A percentile compares a stretch with the other conserved stretches of the same genome.
phyloP scores from a whole-genome alignment of 2,113 vertebrate species.

The Gallinago media region DNA sequence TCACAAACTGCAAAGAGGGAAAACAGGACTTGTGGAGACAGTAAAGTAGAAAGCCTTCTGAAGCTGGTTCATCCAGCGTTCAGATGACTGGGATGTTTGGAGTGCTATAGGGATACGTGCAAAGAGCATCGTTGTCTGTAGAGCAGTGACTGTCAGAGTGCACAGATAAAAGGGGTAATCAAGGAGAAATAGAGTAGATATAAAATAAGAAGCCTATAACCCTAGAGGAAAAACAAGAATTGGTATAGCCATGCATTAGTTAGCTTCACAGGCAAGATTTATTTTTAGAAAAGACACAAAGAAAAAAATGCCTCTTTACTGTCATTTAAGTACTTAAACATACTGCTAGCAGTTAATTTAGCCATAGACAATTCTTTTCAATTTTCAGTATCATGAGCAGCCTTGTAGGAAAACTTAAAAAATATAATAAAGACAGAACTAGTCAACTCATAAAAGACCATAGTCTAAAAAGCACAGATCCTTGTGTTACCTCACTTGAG shows the following conservation, averaged over 20 bases:
- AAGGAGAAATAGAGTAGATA: neutral
- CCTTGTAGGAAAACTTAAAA: neutral
- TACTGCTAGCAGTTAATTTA: neutral
- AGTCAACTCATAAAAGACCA: neutral
- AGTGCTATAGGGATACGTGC: neutral
- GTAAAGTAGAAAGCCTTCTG: neutral
- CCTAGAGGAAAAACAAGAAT: neutral
- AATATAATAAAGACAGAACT: neutral
- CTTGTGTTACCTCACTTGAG: neutral
- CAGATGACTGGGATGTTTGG: neutral
- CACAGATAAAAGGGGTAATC: neutral
- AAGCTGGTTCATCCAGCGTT: neutral
- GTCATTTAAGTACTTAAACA: neutral
- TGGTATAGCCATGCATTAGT: neutral
- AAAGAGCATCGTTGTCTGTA: neutral
- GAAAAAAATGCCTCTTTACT: neutral
- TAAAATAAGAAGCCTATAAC: neutral
- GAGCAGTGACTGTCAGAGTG: neutral
- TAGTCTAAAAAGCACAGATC: neutral
- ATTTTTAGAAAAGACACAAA: neutral
- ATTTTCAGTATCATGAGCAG: neutral
- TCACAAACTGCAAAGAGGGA: neutral
- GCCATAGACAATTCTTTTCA: neutral
- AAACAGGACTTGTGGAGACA: neutral
- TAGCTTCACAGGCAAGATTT: neutral